Percentiles rank a stretch among this genome's conserved stretches.
These are phyloP conservation scores for Hirudinaria manillensis DNA, from an alignment of 2,888 invertebrate genomes.

Conservation along the genomic window DNA sequence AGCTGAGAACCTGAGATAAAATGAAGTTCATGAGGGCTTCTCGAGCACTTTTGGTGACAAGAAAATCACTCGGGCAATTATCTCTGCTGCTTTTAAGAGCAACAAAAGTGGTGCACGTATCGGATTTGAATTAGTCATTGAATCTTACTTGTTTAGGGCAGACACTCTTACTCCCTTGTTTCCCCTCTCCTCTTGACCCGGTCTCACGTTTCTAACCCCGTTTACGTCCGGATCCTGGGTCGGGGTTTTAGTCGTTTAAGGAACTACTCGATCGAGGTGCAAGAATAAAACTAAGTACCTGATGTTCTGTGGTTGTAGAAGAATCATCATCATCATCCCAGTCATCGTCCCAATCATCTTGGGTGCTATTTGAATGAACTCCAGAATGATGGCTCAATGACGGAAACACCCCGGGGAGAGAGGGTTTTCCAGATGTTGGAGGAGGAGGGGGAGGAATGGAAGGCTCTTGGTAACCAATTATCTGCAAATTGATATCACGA, in stretches of 20 bases:
- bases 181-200: slow-evolving; percentile 1
- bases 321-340: slow-evolving; percentile 38
- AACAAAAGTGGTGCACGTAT: too few relatives aligned
- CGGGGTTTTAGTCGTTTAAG: background rate
- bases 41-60: too few relatives aligned
- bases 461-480: slow-evolving; percentile 28
- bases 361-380: background rate
- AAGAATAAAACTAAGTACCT: background rate
- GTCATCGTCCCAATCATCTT: slow-evolving; percentile 39
- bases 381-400: background rate
- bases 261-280: background rate
- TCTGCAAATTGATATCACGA: slow-evolving; percentile 6
- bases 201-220: slow-evolving; percentile 4
- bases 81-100: too few relatives aligned
- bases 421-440: background rate
- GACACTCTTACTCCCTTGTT: slow-evolving; percentile 13
- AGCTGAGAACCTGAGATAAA: slow-evolving; percentile 12
- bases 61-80: too few relatives aligned
- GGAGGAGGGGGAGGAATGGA: slow-evolving; percentile 32
- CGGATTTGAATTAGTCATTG: too few relatives aligned
- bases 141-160: slow-evolving; percentile 4
- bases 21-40: too few relatives aligned
- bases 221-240: background rate
- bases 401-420: background rate
- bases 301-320: slow-evolving; percentile 35